Conservation (phyloP, 2,888 invertebrate species). For the Pyrrhia umbra region DNA sequence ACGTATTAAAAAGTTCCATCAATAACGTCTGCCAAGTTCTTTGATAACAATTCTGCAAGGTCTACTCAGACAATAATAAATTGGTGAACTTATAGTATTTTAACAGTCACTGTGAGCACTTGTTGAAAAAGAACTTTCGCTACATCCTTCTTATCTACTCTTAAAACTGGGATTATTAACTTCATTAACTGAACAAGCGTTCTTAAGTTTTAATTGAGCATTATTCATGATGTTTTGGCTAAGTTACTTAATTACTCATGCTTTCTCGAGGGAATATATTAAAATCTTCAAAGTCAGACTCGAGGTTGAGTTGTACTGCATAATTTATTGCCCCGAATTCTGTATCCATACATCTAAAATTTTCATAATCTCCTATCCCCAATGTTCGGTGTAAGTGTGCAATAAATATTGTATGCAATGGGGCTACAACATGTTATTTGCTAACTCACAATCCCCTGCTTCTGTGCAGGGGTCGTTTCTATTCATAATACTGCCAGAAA, state of each 20-base stretch:
- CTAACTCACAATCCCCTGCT: slow-evolving; percentile 79
- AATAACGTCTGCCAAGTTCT: slow-evolving; percentile 59
- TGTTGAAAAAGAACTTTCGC: slow-evolving; percentile 54
- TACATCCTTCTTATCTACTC: slow-evolving; percentile 58
- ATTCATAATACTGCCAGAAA: slow-evolving; percentile 83
- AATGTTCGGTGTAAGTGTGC: slow-evolving; percentile 74
- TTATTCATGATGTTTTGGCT: slow-evolving; percentile 70
- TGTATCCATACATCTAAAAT: slow-evolving; percentile 67
- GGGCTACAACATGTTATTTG: slow-evolving; percentile 85
- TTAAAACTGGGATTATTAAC: slow-evolving; percentile 65
- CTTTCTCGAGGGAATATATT: slow-evolving; percentile 60
- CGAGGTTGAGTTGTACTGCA: slow-evolving; percentile 51
- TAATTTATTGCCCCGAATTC: slow-evolving; percentile 72
- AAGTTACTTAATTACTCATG: slow-evolving; percentile 66
- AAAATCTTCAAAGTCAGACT: slow-evolving; percentile 61
- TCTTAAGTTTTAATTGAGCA: slow-evolving; percentile 68
- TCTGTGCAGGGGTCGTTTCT: slow-evolving; percentile 78
- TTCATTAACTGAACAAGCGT: slow-evolving; percentile 66
- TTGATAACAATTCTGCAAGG: slow-evolving; percentile 56
- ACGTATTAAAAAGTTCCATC: slow-evolving; percentile 60
- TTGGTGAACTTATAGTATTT: slow-evolving; percentile 60
- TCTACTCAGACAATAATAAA: slow-evolving; percentile 59
- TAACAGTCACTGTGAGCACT: slow-evolving; percentile 47
- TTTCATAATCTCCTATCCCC: slow-evolving; percentile 80
- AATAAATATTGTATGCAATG: slow-evolving; percentile 86